Conservation (phyloP, 2,888 invertebrate species). For the Glaucopsyche alexis region DNA sequence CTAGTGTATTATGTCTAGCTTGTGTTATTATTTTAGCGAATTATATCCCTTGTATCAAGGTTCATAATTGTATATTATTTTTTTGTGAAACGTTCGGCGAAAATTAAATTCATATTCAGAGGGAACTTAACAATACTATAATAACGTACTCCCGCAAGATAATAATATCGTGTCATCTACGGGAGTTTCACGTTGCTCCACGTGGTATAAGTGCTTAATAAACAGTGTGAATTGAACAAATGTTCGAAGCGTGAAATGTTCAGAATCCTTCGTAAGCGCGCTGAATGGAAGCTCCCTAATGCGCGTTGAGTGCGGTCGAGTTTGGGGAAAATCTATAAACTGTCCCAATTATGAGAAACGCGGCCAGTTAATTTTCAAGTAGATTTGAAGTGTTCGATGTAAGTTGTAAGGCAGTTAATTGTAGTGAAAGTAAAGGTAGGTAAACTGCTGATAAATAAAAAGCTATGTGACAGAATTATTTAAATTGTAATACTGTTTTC, state of each 20-base stretch:
- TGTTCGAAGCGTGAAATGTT: background rate
- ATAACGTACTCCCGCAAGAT: background rate
- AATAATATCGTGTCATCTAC: background rate
- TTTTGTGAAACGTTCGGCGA: background rate
- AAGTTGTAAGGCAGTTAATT: background rate
- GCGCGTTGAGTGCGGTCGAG: no score
- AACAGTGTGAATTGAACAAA: background rate
- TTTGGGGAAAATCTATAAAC: conserved; percentile 30
- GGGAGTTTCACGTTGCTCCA: background rate
- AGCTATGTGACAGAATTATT: no score
- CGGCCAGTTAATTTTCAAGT: conserved; percentile 27
- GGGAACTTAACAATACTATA: background rate
- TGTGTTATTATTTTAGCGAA: no score
- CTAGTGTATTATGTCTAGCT: background rate
- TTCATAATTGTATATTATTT: background rate
- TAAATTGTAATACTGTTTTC: no score
- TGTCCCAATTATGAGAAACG: conserved; percentile 38
- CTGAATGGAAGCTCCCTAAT: no score
- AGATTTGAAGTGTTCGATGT: background rate
- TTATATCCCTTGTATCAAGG: no score
- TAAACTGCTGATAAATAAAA: no score
- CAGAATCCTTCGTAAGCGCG: background rate
- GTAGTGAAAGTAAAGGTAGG: no score
- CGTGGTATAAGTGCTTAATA: background rate
- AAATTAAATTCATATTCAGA: background rate